Percentiles rank a stretch among this genome's conserved stretches.
Evolutionary conservation across 1,140 invertebrate species (phyloP).

Genomic region (Bombus haemorrhoidalis): DNA sequence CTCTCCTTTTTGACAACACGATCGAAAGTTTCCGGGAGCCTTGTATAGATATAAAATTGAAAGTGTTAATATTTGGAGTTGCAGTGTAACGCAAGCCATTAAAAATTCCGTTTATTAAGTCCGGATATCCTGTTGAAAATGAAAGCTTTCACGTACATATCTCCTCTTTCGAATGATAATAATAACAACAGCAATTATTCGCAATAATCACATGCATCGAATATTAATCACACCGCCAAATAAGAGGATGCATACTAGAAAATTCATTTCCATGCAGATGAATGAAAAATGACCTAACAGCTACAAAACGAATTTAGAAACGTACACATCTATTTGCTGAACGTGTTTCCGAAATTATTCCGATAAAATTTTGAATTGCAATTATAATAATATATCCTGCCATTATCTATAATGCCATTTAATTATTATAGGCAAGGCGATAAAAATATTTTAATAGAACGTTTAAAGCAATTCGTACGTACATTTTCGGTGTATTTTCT

Average conservation of each 20-base stretch:
- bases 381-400: not conserved
- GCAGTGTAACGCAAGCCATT: not conserved
- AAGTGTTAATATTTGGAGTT: not conserved
- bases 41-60: not conserved
- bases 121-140: constrained; percentile 40
- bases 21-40: not conserved
- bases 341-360: too few relatives aligned
- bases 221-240: constrained; percentile 8
- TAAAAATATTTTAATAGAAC: not conserved
- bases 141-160: constrained; percentile 26
- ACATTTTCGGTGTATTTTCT: not conserved
- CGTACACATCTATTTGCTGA: too few relatives aligned
- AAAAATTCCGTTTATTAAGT: constrained; percentile 11
- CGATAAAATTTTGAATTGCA: too few relatives aligned
- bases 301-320: not conserved
- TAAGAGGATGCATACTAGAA: not conserved
- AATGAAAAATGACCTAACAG: not conserved
- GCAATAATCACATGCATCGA: not conserved
- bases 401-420: not conserved
- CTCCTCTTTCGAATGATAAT: constrained; percentile 1
- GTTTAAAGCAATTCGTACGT: not conserved
- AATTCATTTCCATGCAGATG: not conserved
- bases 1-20: not conserved
- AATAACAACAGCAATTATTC: constrained; percentile 26
- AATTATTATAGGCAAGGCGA: not conserved